phyloP scores from a whole-genome alignment of 2,888 invertebrate genomes.

The Athrips mouffetella region DNA sequence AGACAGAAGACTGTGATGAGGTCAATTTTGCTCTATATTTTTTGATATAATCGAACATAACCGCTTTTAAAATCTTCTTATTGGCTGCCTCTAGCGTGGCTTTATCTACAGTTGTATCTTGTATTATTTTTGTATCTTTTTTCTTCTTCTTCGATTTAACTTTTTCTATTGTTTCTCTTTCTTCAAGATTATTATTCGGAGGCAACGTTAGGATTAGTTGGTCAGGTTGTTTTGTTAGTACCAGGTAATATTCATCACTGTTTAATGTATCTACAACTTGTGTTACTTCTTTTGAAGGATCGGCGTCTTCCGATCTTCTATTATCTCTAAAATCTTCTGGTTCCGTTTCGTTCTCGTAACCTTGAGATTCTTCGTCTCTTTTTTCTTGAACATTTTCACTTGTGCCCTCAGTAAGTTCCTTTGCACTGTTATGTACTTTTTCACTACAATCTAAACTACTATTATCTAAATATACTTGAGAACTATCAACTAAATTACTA shows the following conservation, averaged over 20 bases:
- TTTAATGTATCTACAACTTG: too few relatives aligned
- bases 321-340: too few relatives aligned
- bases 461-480: not conserved
- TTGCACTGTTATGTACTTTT: slow-evolving; percentile 13
- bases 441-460: slow-evolving; percentile 11
- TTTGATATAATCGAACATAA: slow-evolving; percentile 52
- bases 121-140: too few relatives aligned
- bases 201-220: too few relatives aligned
- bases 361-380: slow-evolving; percentile 13
- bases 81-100: slow-evolving; percentile 36
- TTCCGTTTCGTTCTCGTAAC: too few relatives aligned
- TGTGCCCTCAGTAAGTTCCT: not conserved
- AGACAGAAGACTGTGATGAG: slow-evolving; percentile 35
- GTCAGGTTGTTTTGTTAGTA: too few relatives aligned
- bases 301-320: too few relatives aligned
- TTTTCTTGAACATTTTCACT: slow-evolving; percentile 6
- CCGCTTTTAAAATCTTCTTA: slow-evolving; percentile 52
- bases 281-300: too few relatives aligned
- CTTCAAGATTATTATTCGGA: not conserved
- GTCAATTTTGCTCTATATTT: slow-evolving; percentile 40
- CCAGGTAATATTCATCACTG: too few relatives aligned
- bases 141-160: slow-evolving; percentile 31
- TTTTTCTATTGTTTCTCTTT: not conserved
- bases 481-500: slow-evolving; percentile 16
- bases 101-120: slow-evolving; percentile 29